Evolutionary conservation across 2,888 invertebrate genomes (phyloP), one percentile per base, ranked within the genome.

Genomic region (Gerosis bhagava): DNA sequence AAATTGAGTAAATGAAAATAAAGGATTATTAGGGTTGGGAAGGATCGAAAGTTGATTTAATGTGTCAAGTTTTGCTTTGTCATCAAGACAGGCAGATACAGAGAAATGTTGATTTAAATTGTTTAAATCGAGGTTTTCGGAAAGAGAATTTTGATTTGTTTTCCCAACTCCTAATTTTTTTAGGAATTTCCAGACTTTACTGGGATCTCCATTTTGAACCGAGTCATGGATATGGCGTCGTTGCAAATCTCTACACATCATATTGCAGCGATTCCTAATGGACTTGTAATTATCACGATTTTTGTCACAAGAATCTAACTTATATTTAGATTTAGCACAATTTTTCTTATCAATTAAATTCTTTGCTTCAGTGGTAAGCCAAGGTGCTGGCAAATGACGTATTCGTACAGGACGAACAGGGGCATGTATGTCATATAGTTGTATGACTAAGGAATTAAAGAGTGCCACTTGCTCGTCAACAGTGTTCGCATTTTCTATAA

Each of bases 151-250:
- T 7, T 24, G 24, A 3, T 5, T 8, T 5, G 5, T 7, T 24
- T 24, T 24, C 24, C 24, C 24, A 24, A 24, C 24, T 7, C 24
- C 24, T 24, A 24, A 7, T 3, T 5, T 7, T 24, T 24, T 24
- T 3, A 24, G 8, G 8, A 24, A 24, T 24, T 24, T 24, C 24
- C 24, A 24, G 5, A 24, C 24, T 7, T 8, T 5, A 8, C 6
- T 3, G 5, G 24, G 15, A 10, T 26, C 40, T 8, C 19, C 17
- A 12, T 5, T 13, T n/a, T 13, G 7, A 8, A 41, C 17, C 1
- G 29, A 29, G 5, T 25, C 2, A 28, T 53, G 44, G 8, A 49
- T 40, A 10, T 53, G 42, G 16, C 40, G 52, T 10, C 22, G 16
- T 29, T 41, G 25, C 4, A 22, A 25, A 26, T 44, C 44, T 8